These are phyloP conservation scores for Lindbergichthys nudifrons DNA, from an alignment of 2,797 vertebrate species.

Conservation along the genomic window DNA sequence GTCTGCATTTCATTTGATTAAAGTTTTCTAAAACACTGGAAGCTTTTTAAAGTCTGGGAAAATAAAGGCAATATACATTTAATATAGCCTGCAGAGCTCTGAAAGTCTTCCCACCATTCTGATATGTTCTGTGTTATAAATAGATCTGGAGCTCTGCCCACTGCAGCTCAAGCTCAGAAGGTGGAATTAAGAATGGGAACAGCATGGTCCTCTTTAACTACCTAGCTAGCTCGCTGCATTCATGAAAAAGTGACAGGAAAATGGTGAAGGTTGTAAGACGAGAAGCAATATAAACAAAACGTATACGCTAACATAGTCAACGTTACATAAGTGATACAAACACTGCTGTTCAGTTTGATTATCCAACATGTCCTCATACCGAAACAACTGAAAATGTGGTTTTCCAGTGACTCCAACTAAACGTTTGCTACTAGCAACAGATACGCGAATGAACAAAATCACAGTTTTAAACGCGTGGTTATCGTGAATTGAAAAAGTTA, in stretches of 20 bases:
- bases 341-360: background rate
- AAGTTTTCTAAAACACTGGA: background rate
- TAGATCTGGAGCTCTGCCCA: background rate
- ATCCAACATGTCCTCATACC: no score
- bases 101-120: constrained; percentile 3
- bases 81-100: background rate
- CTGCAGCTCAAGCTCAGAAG: background rate
- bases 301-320: background rate
- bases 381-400: no score
- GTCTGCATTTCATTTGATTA: background rate
- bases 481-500: no score
- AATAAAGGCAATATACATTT: background rate
- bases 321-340: background rate
- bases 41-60: background rate
- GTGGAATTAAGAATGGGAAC: background rate
- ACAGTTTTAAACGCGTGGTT: no score
- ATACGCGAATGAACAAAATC: no score
- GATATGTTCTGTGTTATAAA: background rate
- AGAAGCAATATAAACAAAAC: no score
- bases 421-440: no score
- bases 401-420: no score
- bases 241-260: background rate
- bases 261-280: background rate
- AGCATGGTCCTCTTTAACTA: background rate
- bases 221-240: background rate